Evolutionary conservation across 2,113 vertebrate genomes (phyloP).

Genomic region (Mus musculus): GRCm39 chr1:38307501-38308000

Average conservation of each 20-base stretch:
- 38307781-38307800: constrained; percentile 48
- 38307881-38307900: constrained; percentile 85
- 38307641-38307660: constrained; percentile 42
- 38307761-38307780: constrained; percentile 69
- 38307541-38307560: constrained; percentile 61
- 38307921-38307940: constrained; percentile 83
- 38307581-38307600: constrained; percentile 67
- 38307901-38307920: constrained; percentile 79
- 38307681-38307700: constrained; percentile 59
- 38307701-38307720: constrained; percentile 46
- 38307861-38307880: constrained; percentile 82
- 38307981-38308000: constrained; percentile 83
- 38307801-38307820: constrained; percentile 68
- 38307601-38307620: constrained; percentile 10
- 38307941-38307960: constrained; percentile 72
- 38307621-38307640: not conserved
- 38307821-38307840: constrained; percentile 76
- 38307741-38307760: constrained; percentile 69
- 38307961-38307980: constrained; percentile 86
- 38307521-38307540: constrained; percentile 60
- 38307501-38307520: constrained; percentile 63
- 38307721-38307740: constrained; percentile 71
- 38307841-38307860: constrained; percentile 82
- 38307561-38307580: not conserved
- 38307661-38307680: constrained; percentile 61